Conservation (phyloP, 2,797 vertebrate genomes). For the Amblyopsis hoosieri region DNA sequence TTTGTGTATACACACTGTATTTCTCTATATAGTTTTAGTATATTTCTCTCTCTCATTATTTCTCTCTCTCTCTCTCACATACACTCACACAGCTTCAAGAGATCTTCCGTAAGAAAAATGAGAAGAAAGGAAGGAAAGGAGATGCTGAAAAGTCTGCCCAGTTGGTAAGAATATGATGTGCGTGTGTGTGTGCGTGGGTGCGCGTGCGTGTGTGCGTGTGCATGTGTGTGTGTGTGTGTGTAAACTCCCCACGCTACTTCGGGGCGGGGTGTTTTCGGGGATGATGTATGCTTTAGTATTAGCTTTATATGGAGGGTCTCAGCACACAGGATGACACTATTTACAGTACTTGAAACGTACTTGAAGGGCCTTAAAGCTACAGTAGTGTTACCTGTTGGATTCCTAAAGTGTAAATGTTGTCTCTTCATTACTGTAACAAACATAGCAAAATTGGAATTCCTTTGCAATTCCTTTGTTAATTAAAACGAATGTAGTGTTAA, state of each 20-base stretch:
- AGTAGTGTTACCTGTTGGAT: no score
- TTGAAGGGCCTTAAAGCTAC: no score
- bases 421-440: neutral
- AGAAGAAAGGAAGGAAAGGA: constrained; percentile 91
- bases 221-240: neutral
- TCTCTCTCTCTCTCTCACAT: constrained; percentile 13
- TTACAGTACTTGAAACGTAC: no score
- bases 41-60: constrained; percentile 20
- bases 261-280: no score
- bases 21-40: neutral
- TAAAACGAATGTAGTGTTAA: no score
- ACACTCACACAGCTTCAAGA: constrained; percentile 86
- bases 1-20: neutral
- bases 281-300: no score
- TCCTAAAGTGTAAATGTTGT: neutral
- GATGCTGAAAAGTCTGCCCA: constrained; percentile 92
- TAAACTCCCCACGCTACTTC: neutral
- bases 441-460: no score
- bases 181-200: neutral
- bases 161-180: constrained; percentile 83
- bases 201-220: neutral
- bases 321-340: no score
- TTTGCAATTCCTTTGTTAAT: no score
- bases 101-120: constrained; percentile 98
- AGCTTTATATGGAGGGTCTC: no score